Base-by-base conservation (phyloP, 2,888 invertebrate genomes). In the Lacanobia wlatinum region DNA sequence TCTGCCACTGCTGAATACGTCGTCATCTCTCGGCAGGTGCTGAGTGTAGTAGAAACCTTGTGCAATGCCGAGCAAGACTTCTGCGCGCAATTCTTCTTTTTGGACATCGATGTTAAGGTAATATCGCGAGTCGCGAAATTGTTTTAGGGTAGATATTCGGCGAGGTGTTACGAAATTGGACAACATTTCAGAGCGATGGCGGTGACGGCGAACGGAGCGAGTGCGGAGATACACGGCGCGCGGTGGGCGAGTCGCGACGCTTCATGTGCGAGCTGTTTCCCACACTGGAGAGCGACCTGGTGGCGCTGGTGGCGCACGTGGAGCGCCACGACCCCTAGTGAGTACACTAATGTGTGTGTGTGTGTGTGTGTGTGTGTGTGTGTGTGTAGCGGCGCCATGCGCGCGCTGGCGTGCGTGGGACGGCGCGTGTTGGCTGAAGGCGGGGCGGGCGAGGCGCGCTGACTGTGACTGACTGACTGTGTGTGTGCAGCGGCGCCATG, bases 11-110 rank as follows among this genome's bases (percentile, higher is more conserved):
- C 21, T 65, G 9, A 66, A 59, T 12, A 38, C 21, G 34, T 10
- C 18, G 21, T 52, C 23, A 5, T 72, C 5, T 80, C 21, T 50
- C 53, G 68, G 5, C 89, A 98, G 93, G 98, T 99, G 67, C 96
- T 99, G 73, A 98, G 98, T 21, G 98, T 99, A 90, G 96, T 99
- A 80, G 99, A 99, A 91, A 98, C 98, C 6, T 97, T 99, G 70
- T 99, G 99, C 90, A 96, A 99, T 82, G 98, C 98, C 38, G 99
- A 99, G 92, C 99, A 99, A 94, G 98, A 98, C 84, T 99, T 99
- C 94, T 99, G 99, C 92, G 97, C 98, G 23, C 97, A 97, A 77
- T 99, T 99, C 96, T 99, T 99, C 92, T 98, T 98, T 92, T 96
- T 99, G 86, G 98, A 98, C 88, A 96, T 90, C 10, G 95, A 95